A percentile compares a stretch with the other conserved stretches of the same genome.
Conservation (phyloP, 1,140 invertebrate genomes). For the Tetragonula clypearis region DNA sequence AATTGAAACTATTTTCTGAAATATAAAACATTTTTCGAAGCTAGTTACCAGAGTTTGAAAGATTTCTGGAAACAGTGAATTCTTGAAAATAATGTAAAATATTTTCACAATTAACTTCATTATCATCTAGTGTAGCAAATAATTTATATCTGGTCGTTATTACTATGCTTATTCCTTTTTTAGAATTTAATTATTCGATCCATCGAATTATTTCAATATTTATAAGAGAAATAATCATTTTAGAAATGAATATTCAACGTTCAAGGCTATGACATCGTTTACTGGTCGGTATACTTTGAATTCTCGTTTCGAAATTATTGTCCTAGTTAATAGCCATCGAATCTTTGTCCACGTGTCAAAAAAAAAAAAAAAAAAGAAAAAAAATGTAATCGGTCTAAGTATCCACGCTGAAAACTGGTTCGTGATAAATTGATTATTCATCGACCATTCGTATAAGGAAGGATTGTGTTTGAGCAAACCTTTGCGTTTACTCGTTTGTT, state of each 20-base stretch:
- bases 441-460: not conserved
- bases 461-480: not conserved
- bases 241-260: no score
- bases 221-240: no score
- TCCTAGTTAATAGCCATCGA: not conserved
- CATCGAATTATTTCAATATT: no score
- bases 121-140: not conserved
- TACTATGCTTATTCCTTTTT: not conserved
- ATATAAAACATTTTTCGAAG: no score
- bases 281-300: not conserved
- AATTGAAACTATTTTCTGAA: not conserved
- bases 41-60: no score
- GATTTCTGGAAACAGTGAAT: not conserved
- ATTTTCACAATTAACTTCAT: not conserved
- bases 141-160: not conserved
- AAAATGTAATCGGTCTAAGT: not conserved
- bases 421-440: no score
- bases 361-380: not conserved
- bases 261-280: not conserved
- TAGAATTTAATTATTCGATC: not conserved
- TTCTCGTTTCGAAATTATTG: not conserved
- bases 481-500: slow-evolving; percentile 59
- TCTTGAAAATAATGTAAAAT: not conserved
- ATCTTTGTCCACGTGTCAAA: not conserved
- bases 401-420: not conserved